These are phyloP conservation scores for Volucella bombylans DNA, from an alignment of 2,888 invertebrate genomes.

Conservation along the genomic window DNA sequence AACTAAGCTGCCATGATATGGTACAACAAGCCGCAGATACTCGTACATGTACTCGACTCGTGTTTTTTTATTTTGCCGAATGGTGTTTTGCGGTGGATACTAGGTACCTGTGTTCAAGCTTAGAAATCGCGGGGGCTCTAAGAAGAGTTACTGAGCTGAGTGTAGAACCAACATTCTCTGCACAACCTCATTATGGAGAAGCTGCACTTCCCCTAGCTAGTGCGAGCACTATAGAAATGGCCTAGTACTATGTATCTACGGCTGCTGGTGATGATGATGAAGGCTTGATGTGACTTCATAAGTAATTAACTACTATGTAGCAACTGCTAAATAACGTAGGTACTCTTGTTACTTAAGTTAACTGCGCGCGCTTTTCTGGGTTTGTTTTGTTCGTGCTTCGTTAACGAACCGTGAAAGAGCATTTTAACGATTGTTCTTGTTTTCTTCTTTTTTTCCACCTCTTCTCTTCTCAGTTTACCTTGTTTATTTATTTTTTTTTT, in stretches of 20 bases:
- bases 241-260: slow-evolving; percentile 12
- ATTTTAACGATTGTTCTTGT: slow-evolving; percentile 73
- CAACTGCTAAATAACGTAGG: slow-evolving; percentile 67
- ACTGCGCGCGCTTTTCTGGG: slow-evolving; percentile 71
- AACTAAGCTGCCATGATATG: slow-evolving; percentile 29
- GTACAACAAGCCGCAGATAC: slow-evolving; percentile 46
- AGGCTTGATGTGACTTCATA: slow-evolving; percentile 73
- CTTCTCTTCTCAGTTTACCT: not conserved
- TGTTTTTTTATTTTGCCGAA: not conserved
- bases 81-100: too few relatives aligned
- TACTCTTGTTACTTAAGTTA: slow-evolving; percentile 70
- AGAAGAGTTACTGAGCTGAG: too few relatives aligned
- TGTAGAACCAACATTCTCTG: too few relatives aligned
- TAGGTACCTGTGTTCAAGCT: slow-evolving; percentile 10
- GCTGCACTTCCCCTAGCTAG: not conserved
- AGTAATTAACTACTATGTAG: slow-evolving; percentile 72
- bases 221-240: not conserved
- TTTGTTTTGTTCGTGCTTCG: slow-evolving; percentile 71
- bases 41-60: not conserved
- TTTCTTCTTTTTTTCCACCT: not conserved
- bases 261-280: slow-evolving; percentile 53
- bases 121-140: slow-evolving; percentile 17
- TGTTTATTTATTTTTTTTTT: not conserved
- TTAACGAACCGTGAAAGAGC: slow-evolving; percentile 75
- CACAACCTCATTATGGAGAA: not conserved